Base-by-base conservation (phyloP, 2,888 invertebrate genomes). In the Dendrolimus houi region DNA sequence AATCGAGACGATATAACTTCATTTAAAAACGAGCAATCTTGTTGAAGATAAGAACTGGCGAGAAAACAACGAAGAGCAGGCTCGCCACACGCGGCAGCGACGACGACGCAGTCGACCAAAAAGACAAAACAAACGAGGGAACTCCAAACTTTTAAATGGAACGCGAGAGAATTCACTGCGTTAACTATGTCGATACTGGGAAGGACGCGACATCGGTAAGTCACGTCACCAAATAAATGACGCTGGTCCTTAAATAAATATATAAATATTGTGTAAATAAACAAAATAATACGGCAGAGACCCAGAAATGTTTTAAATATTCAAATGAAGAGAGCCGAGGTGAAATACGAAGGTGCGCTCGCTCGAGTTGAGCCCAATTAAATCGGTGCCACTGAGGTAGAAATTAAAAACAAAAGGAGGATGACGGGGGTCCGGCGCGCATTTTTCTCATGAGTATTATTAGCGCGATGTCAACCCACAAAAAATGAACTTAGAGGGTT, bases 341-440 rank as follows among this genome's bases (percentile, higher is more conserved):
- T 88, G 87, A 90, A 88, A 88, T 90, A 90, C 88, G 87, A 81
- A 88, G 89, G 89, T 87, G 87, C 88, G 83, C 87, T 82, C 83
- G 87, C 76, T 81, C 86, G 88, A 86, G 85, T 82, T 85, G 87
- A 85, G 87, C 79, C 90, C 90, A 90, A 90, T 90, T 90, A 89
- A 90, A 90, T 87, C 84, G 87, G 86, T 90, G 90, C 90, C 90
- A 90, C 89, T 89, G 90, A 89, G 90, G 89, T 89, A 88, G 90
- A 89, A 90, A 90, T 89, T 89, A 90, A 90, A 89, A 89, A 89
- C 88, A 90, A 90, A 89, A 89, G 87, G 86, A 87, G 74, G 77
- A 85, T 83, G 88, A 85, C 79, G 83, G 83, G 85, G 86, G 85
- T 83, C 86, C 82, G 74, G 81, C 82, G 84, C 81, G 83, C 88